Conservation (phyloP, 2,113 vertebrate genomes). For the Corythaixoides concolor region DNA sequence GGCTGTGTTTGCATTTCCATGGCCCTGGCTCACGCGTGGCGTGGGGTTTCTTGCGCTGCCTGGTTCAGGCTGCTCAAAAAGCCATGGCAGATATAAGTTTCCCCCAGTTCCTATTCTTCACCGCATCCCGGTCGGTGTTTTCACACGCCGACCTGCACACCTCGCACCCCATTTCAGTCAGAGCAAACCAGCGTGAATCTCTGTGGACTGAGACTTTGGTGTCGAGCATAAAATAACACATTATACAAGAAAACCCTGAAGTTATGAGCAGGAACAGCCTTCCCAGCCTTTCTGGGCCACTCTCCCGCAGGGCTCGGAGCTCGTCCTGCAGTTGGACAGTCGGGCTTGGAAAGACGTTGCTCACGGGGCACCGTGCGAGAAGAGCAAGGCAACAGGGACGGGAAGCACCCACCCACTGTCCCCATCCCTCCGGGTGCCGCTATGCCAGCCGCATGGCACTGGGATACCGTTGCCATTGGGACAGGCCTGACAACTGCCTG, state of each 20-base stretch:
- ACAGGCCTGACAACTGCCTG: fast-evolving
- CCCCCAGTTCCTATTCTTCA: not conserved
- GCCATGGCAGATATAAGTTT: not conserved
- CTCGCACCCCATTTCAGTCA: not conserved
- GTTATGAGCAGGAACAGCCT: not conserved
- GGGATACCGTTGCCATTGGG: not conserved
- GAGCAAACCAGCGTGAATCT: not conserved
- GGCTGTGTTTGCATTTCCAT: no score
- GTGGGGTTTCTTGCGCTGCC: not conserved
- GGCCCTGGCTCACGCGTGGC: not conserved
- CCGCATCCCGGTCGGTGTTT: not conserved
- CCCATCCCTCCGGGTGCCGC: not conserved
- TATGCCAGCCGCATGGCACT: not conserved
- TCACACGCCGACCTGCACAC: not conserved
- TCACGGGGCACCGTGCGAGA: not conserved
- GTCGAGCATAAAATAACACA: not conserved
- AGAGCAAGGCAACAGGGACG: not conserved
- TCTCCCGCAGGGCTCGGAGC: not conserved
- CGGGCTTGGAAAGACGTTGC: not conserved
- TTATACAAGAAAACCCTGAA: not conserved
- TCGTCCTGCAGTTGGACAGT: fast-evolving
- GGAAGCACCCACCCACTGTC: fast-evolving
- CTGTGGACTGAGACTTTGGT: not conserved
- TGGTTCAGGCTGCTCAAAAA: not conserved
- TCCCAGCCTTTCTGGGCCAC: not conserved